Evolutionary conservation across 2,113 vertebrate species (phyloP).

Genomic region (Siniperca knerii): DNA sequence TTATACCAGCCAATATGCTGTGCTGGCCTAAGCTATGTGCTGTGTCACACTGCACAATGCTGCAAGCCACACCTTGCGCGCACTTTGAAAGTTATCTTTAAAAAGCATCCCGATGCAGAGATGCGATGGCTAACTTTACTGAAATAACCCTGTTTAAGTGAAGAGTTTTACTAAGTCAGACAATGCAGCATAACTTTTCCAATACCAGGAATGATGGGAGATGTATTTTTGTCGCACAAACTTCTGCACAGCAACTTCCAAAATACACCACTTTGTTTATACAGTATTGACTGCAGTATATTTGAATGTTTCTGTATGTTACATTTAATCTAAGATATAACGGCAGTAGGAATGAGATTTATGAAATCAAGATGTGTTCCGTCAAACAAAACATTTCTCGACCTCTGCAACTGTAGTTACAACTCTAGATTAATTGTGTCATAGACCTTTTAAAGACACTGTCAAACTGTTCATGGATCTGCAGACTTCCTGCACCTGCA

Average conservation of each 20-base stretch:
- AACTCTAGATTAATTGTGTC: background rate
- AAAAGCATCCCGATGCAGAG: background rate
- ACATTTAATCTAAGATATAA: background rate
- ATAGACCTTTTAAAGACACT: background rate
- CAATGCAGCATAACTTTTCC: background rate
- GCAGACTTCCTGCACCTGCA: background rate
- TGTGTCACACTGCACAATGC: conserved; percentile 6
- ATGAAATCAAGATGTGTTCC: background rate
- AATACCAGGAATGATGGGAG: background rate
- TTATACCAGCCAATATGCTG: conserved; percentile 33
- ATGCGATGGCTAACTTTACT: background rate
- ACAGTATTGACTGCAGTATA: background rate
- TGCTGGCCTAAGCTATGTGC: background rate
- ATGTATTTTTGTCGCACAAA: background rate
- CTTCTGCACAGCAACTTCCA: background rate
- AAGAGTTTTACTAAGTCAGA: background rate
- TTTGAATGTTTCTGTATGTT: background rate
- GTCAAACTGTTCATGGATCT: background rate
- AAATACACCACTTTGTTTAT: background rate
- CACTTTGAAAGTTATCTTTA: background rate
- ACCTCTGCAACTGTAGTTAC: background rate
- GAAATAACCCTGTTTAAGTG: background rate
- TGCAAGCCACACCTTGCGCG: conserved; percentile 2
- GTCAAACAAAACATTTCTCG: background rate
- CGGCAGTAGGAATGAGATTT: background rate